Conservation (phyloP, 2,888 invertebrate species). For the Brachyopa scutellaris region DNA sequence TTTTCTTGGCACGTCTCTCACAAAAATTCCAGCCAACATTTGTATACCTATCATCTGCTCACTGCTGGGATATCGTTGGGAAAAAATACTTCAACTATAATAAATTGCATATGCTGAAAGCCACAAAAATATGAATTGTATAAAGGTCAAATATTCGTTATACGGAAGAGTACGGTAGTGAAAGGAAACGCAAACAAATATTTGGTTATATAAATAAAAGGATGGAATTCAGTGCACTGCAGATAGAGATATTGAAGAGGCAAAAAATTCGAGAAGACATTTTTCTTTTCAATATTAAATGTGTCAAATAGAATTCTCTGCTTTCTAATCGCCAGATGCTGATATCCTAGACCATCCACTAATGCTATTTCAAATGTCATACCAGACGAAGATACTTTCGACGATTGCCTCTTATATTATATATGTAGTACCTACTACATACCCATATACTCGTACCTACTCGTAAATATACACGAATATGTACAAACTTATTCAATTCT, state of each 20-base stretch:
- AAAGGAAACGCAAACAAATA: conserved; percentile 39
- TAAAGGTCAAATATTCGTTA: conserved; percentile 59
- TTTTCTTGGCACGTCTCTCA: conserved; percentile 68
- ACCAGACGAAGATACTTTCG: conserved; percentile 1
- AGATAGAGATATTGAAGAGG: conserved; percentile 16
- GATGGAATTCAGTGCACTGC: conserved; percentile 35
- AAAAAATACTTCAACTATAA: conserved; percentile 57
- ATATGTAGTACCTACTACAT: no score
- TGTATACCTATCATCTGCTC: conserved; percentile 38
- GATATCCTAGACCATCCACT: conserved; percentile 16
- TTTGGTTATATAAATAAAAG: conserved; percentile 43
- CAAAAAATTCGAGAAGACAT: background rate
- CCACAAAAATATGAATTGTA: conserved; percentile 69
- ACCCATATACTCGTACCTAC: no score
- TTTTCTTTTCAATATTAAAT: conserved; percentile 46
- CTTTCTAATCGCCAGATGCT: conserved; percentile 52
- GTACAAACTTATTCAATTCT: no score
- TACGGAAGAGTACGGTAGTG: background rate
- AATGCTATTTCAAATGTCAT: conserved; percentile 40
- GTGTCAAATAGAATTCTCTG: conserved; percentile 59
- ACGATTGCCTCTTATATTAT: conserved; percentile 24
- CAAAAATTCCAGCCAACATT: conserved; percentile 49
- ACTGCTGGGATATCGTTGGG: conserved; percentile 13
- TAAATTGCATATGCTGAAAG: conserved; percentile 70
- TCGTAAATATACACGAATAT: no score